A percentile compares a stretch with the other conserved stretches of the same genome.
phyloP scores from a whole-genome alignment of 2,888 invertebrate species.

The Pherbina coryleti region DNA sequence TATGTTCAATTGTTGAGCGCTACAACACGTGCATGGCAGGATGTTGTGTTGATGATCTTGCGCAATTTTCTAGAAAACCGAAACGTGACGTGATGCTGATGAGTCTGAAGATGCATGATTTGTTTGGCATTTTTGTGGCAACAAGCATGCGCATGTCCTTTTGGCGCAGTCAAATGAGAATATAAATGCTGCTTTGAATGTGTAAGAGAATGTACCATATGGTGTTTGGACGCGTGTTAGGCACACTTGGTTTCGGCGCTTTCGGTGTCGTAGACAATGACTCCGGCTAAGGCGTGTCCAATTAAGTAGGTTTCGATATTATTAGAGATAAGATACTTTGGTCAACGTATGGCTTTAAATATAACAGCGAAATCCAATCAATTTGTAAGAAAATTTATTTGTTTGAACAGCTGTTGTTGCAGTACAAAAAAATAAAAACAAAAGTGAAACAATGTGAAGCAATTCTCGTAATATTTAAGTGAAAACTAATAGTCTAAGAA shows the following conservation, averaged over 20 bases:
- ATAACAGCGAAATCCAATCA: too few species aligned
- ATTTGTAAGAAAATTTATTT: not conserved
- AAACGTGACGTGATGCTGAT: not conserved
- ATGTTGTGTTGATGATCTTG: not conserved
- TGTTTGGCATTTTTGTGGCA: not conserved
- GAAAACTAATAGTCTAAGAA: too few species aligned
- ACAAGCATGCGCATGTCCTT: not conserved
- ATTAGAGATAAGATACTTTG: not conserved
- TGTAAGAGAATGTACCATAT: slow-evolving; percentile 18
- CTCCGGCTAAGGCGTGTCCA: slow-evolving; percentile 12
- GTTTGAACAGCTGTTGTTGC: not conserved
- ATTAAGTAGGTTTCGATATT: slow-evolving; percentile 12
- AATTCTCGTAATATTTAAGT: too few species aligned
- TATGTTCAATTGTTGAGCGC: not conserved
- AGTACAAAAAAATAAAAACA: too few species aligned
- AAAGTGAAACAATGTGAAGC: too few species aligned
- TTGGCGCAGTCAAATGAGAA: not conserved
- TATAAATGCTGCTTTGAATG: not conserved
- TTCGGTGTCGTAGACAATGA: not conserved
- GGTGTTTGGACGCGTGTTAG: slow-evolving; percentile 20
- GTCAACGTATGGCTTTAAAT: not conserved
- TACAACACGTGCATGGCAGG: not conserved
- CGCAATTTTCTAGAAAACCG: slow-evolving; percentile 17
- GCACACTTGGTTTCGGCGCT: slow-evolving; percentile 24
- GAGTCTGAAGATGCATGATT: not conserved